These are phyloP conservation scores for Chloroclysta siterata DNA, from an alignment of 2,888 invertebrate species.

Conservation along the genomic window DNA sequence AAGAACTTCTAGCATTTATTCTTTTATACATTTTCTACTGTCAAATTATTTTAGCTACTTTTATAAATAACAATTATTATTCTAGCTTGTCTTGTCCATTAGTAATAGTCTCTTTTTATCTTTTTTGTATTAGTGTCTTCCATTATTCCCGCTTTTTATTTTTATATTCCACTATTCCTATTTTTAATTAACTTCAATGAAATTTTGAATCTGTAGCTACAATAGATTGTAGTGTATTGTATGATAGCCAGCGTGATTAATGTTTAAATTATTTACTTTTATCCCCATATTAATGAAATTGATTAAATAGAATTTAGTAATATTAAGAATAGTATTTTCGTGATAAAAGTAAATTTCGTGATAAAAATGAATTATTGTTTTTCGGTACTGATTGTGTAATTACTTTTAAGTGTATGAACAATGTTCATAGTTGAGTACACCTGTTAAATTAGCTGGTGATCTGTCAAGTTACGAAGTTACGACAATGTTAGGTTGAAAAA, in stretches of 20 bases:
- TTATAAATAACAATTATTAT: slow-evolving; percentile 28
- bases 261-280: slow-evolving; percentile 50
- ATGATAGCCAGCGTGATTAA: slow-evolving; percentile 52
- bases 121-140: slow-evolving; percentile 66
- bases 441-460: slow-evolving; percentile 82
- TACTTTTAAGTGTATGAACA: slow-evolving; percentile 81
- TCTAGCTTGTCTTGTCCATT: slow-evolving; percentile 34
- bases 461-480: slow-evolving; percentile 80
- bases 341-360: slow-evolving; percentile 83
- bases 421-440: slow-evolving; percentile 82
- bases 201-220: slow-evolving; percentile 50
- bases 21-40: slow-evolving; percentile 49
- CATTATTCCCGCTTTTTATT: slow-evolving; percentile 52
- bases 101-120: slow-evolving; percentile 48
- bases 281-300: slow-evolving; percentile 61
- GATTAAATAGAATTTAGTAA: slow-evolving; percentile 82
- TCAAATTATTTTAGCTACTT: slow-evolving; percentile 45
- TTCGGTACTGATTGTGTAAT: slow-evolving; percentile 81
- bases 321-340: slow-evolving; percentile 79
- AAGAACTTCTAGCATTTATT: slow-evolving; percentile 51
- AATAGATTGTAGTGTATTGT: slow-evolving; percentile 43
- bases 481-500: slow-evolving; percentile 83
- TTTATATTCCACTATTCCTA: slow-evolving; percentile 62
- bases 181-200: slow-evolving; percentile 45
- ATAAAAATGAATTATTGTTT: slow-evolving; percentile 80